A percentile compares a stretch with the other conserved stretches of the same genome.
These are phyloP conservation scores for Plectrocnemia conspersa DNA, from an alignment of 1,140 invertebrate species.

Conservation along the genomic window DNA sequence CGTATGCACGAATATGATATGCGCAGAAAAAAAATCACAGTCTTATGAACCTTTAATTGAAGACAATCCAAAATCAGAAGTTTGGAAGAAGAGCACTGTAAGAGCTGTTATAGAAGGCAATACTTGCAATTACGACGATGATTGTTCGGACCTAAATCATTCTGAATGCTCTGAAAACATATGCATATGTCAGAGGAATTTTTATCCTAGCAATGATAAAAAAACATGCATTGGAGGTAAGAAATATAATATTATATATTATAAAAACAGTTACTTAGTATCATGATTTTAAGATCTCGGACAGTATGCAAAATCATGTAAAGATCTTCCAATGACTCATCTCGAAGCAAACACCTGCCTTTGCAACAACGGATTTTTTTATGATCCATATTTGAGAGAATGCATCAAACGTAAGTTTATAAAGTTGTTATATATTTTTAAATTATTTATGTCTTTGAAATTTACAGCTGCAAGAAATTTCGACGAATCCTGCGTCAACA, in stretches of 20 bases:
- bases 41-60: not conserved
- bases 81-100: not conserved
- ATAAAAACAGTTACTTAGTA: too few species aligned
- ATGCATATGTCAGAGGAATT: conserved; percentile 6
- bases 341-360: too few species aligned
- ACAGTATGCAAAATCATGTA: too few species aligned
- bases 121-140: not conserved
- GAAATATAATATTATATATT: not conserved
- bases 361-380: conserved; percentile 13
- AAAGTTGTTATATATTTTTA: not conserved
- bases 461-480: conserved; percentile 12
- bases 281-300: too few species aligned
- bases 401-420: conserved; percentile 13
- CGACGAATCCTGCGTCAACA: conserved; percentile 4
- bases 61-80: not conserved
- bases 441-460: not conserved
- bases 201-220: conserved; percentile 1
- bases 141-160: not conserved
- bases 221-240: not conserved
- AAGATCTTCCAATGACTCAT: too few species aligned
- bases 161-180: conserved; percentile 9
- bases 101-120: not conserved
- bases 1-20: not conserved
- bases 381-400: not conserved
- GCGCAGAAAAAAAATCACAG: not conserved